Base-by-base conservation (phyloP, 1,140 invertebrate species). In the Zaprionus ornatus region DNA sequence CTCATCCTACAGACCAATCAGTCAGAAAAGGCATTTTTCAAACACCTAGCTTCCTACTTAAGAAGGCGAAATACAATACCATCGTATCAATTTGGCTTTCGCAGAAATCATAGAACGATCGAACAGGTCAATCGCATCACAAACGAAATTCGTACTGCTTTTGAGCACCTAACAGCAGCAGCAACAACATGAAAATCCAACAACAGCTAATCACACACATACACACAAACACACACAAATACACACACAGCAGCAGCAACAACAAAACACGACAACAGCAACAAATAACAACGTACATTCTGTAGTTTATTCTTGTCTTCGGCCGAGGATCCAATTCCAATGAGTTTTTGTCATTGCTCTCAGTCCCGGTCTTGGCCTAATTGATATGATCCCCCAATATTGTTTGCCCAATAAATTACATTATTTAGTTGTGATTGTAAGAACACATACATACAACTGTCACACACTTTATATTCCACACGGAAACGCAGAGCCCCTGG, bases 261-360 rank as follows among this genome's bases (percentile, higher is more conserved):
- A 78, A 61, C 52, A 5, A 29, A 68, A 69, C 50, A 68, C 79
- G 74, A 65, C 52, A 23, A 29, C 66, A 85, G 84, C 57, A 81
- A 90, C 81, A 90, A 79, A 77, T 79, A 78, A 85, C 76, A 90
- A 90, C 85, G 85, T 88, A 90, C 85, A 90, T 90, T 90, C 85
- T 90, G 82, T 88, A 88, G 81, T 90, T 88, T 88, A 90, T 81
- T 76, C 48, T 69, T 78, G 64, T 64, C 66, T 64, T 72, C 69
- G 72, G 59, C 56, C 56, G 40, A 63, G 67, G 37, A 67, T 75
- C 10, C 52, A 54, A 48, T 77, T 77, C 45, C 71, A 72, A 68
- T 84, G 80, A 88, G 82, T 86, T 86, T 82, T 86, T 79, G n/a
- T 82, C 79, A 86, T 84, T 67, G 55, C 52, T 40, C 61, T 29